These are phyloP conservation scores for Emydoidea blandingii DNA, from an alignment of 2,797 vertebrate species.

Conservation along the genomic window DNA sequence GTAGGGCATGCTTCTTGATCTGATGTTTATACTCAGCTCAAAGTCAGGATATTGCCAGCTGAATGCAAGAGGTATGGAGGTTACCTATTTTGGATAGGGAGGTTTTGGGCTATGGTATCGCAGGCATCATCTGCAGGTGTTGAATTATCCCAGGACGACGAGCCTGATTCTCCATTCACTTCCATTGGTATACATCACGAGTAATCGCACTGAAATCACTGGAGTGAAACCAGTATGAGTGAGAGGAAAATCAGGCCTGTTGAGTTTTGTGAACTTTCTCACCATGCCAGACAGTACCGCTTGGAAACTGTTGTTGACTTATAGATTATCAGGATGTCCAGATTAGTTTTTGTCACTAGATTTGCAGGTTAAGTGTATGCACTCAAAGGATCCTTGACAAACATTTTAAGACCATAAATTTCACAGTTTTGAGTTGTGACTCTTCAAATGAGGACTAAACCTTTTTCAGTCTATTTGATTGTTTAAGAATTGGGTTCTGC, in stretches of 20 bases:
- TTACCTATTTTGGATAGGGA: accelerated
- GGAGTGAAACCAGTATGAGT: too few relatives aligned
- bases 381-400: too few relatives aligned
- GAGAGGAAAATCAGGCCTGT: not conserved
- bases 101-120: not conserved
- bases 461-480: not conserved
- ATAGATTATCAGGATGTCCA: not conserved
- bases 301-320: not conserved
- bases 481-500: not conserved
- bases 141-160: not conserved
- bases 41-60: not conserved
- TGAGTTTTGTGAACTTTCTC: not conserved
- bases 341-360: not conserved
- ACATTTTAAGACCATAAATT: too few relatives aligned
- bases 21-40: accelerated
- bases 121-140: not conserved
- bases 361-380: not conserved
- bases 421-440: too few relatives aligned
- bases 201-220: not conserved
- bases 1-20: not conserved
- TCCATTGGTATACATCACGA: not conserved
- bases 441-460: not conserved
- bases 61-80: accelerated
- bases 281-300: not conserved
- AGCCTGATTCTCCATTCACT: not conserved